phyloP scores from a whole-genome alignment of 2,797 vertebrate species.

The Arctocebus calabarensis region DNA sequence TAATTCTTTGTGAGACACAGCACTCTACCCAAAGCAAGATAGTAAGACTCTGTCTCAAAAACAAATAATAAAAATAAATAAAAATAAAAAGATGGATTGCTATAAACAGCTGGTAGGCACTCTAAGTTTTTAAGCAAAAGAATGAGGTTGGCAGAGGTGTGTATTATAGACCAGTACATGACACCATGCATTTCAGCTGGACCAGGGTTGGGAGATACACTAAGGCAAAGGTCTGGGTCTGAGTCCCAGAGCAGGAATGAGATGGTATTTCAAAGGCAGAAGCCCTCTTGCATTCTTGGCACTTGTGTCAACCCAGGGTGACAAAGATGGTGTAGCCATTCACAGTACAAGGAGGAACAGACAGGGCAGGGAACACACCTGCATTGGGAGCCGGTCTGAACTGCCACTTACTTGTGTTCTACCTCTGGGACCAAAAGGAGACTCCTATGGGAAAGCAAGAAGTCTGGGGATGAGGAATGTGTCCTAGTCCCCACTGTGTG shows the following conservation, averaged over 20 bases:
- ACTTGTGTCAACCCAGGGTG: neutral
- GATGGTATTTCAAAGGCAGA: neutral
- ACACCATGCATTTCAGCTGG: neutral
- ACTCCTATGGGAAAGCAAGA: neutral
- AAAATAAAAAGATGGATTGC: neutral
- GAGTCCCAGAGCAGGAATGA: neutral
- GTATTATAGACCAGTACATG: neutral
- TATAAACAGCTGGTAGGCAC: neutral
- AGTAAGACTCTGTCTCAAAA: too few relatives aligned
- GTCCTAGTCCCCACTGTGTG: neutral
- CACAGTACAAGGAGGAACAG: neutral
- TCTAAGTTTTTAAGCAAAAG: neutral
- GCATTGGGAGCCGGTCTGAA: neutral
- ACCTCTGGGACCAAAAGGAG: neutral
- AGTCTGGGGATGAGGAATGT: neutral
- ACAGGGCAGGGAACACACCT: neutral
- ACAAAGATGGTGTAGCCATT: neutral
- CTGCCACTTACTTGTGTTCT: neutral
- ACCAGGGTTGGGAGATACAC: neutral
- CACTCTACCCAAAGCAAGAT: too few relatives aligned
- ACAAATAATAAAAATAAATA: too few relatives aligned
- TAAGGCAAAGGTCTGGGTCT: neutral
- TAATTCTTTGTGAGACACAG: neutral
- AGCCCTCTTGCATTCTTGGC: neutral
- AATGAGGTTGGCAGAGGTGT: neutral